Evolutionary conservation across 2,113 vertebrate species (phyloP).

Genomic region (Pogona vitticeps): DNA sequence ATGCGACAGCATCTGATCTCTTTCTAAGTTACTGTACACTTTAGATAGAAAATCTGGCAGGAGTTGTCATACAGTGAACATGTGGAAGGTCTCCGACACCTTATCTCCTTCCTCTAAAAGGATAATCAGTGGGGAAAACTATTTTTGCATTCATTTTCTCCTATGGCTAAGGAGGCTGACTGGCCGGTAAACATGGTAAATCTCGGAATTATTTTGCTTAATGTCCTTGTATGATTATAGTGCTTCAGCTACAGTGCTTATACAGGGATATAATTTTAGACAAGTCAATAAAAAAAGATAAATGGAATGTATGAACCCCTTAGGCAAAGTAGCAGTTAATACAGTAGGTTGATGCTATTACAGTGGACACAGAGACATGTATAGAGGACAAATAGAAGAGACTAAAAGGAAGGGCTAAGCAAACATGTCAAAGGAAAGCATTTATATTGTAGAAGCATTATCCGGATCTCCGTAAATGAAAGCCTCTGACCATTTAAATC

Average conservation of each 20-base stretch:
- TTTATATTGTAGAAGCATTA: not conserved
- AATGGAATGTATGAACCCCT: not conserved
- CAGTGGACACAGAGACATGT: not conserved
- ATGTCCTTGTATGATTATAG: not conserved
- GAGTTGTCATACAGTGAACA: not conserved
- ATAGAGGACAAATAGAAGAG: conserved; percentile 7
- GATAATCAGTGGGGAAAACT: not conserved
- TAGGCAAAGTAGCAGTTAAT: conserved; percentile 12
- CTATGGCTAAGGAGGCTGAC: not conserved
- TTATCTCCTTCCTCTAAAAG: not conserved
- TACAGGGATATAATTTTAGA: not conserved
- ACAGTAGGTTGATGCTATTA: not conserved
- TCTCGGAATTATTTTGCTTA: not conserved
- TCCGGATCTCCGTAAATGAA: not conserved
- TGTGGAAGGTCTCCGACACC: not conserved
- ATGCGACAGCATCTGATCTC: not conserved
- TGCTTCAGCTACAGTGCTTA: not conserved
- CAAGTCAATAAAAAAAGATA: not conserved
- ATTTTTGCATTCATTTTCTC: conserved; percentile 7
- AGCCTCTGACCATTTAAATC: not conserved
- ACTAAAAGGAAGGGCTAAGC: not conserved
- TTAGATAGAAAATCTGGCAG: conserved; percentile 7
- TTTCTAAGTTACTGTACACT: not conserved
- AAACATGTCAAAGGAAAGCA: not conserved
- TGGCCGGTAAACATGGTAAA: not conserved